phyloP scores from a whole-genome alignment of 2,888 invertebrate species.

The Seira sanloemensis region DNA sequence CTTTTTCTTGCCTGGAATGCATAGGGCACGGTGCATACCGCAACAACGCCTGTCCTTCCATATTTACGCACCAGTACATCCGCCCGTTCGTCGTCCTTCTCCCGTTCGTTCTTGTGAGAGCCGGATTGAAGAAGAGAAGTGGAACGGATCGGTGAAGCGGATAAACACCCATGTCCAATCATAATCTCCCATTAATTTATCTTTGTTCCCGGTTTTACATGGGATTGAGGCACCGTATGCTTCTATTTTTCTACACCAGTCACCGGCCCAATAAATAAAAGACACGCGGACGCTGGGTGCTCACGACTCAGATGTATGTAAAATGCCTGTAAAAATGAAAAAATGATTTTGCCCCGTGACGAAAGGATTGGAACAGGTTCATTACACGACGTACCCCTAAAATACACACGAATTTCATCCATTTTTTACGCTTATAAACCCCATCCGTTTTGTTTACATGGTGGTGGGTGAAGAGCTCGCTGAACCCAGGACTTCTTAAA shows the following conservation, averaged over 20 bases:
- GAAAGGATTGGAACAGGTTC: slow-evolving; percentile 66
- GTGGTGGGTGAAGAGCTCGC: too few species aligned
- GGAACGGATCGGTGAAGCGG: slow-evolving; percentile 67
- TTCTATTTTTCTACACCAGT: slow-evolving; percentile 26
- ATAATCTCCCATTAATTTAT: slow-evolving; percentile 66
- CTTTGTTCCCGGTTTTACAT: slow-evolving; percentile 5
- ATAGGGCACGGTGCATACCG: slow-evolving; percentile 50
- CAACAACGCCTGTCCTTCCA: slow-evolving; percentile 45
- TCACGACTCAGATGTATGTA: background rate
- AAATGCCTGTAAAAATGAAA: slow-evolving; percentile 21
- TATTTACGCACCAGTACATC: slow-evolving; percentile 51
- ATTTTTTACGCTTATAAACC: background rate
- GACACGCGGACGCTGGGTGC: slow-evolving; percentile 14
- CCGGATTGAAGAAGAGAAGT: slow-evolving; percentile 61
- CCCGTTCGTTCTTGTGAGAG: background rate
- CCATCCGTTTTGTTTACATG: background rate
- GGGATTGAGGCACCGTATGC: slow-evolving; percentile 4
- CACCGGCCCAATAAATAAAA: slow-evolving; percentile 2
- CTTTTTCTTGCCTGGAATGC: slow-evolving; percentile 12
- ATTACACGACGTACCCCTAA: slow-evolving; percentile 30
- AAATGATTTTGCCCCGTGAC: slow-evolving; percentile 63
- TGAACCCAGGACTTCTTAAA: too few species aligned
- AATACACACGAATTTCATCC: background rate
- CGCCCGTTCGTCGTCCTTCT: slow-evolving; percentile 21
- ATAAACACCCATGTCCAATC: slow-evolving; percentile 73